phyloP scores from a whole-genome alignment of 2,888 invertebrate genomes.

The Aphidoletes aphidimyza region DNA sequence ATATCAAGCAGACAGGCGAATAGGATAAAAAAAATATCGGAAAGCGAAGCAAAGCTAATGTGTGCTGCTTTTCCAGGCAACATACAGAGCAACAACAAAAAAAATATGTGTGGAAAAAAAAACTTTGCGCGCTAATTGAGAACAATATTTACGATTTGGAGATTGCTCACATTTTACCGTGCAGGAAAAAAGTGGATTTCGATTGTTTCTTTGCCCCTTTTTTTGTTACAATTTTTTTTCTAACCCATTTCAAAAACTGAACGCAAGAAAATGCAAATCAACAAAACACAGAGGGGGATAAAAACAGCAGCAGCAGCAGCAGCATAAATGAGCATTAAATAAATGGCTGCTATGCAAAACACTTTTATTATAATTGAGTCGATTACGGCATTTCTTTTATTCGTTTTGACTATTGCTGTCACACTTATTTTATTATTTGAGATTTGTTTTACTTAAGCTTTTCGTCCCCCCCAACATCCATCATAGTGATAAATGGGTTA shows the following conservation, averaged over 20 bases:
- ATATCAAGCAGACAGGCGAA: conserved; percentile 33
- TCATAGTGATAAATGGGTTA: conserved; percentile 27
- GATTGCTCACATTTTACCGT: not conserved
- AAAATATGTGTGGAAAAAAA: not conserved
- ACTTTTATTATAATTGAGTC: not conserved
- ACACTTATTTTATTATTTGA: conserved; percentile 14
- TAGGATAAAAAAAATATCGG: not conserved
- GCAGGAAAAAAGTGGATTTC: not conserved
- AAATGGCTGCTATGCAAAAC: conserved; percentile 1
- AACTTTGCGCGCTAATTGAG: conserved; percentile 18
- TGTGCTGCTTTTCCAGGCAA: too few relatives aligned
- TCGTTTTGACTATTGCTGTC: not conserved
- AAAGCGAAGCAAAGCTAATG: not conserved
- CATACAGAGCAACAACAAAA: too few relatives aligned
- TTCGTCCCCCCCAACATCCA: conserved; percentile 33
- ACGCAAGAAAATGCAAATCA: too few relatives aligned
- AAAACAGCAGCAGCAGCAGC: too few relatives aligned
- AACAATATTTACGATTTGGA: conserved; percentile 2
- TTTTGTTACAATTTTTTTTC: not conserved
- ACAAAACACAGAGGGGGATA: too few relatives aligned
- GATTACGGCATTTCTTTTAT: not conserved
- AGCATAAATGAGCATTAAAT: too few relatives aligned
- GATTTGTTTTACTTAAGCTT: conserved; percentile 42
- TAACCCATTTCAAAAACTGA: not conserved
- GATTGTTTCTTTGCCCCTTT: conserved; percentile 17